Evolutionary conservation across 2,888 invertebrate species (phyloP), one percentile per base, ranked within the genome.

Genomic region (Graphium colonna): DNA sequence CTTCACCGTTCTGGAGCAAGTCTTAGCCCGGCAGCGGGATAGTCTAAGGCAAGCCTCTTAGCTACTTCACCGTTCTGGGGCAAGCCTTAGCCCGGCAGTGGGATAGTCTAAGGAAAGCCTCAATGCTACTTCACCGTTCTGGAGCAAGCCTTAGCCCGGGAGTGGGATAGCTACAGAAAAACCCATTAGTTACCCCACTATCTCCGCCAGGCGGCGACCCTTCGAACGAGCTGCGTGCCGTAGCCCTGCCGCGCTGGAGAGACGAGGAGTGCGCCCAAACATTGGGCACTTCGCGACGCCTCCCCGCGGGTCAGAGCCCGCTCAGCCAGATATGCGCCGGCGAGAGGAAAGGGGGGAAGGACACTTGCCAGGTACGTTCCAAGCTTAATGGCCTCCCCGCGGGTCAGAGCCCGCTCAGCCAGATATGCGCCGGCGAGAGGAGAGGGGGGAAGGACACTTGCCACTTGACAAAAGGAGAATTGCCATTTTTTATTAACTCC

Each of bases 301-400:
- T 88, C 1, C 88, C 88, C 0, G 52, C 71, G 0, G 88, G 88
- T 0, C 81, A 82, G 0, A 68, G 71, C 0, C 13, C 65, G 0
- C 77, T 76, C 1, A 82, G 77, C 45, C 88, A 89, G 60, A 51
- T 88, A 10, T 89, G 88, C 53, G 88, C 88, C 0, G 88, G 86
- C 0, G 84, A 79, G 8, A 66, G 60, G 21, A 28, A 54, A 0
- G 88, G 88, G 0, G 85, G 83, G 0, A 82, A 77, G 28, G 88
- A 89, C 18, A 88, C 88, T 1, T 89, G 88, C 44, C 88, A 86
- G 81, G 88, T 88, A 59, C 48, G 12, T 33, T 2, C 33, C 10
- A 7, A n/a, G n/a, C n/a, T n/a, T n/a, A n/a, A n/a, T n/a, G n/a
- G 64, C 86, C 68, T 88, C 1, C 88, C 88, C 0, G 52, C 71